Conservation (phyloP, 2,888 invertebrate species). For the Hypolimnas misippus region DNA sequence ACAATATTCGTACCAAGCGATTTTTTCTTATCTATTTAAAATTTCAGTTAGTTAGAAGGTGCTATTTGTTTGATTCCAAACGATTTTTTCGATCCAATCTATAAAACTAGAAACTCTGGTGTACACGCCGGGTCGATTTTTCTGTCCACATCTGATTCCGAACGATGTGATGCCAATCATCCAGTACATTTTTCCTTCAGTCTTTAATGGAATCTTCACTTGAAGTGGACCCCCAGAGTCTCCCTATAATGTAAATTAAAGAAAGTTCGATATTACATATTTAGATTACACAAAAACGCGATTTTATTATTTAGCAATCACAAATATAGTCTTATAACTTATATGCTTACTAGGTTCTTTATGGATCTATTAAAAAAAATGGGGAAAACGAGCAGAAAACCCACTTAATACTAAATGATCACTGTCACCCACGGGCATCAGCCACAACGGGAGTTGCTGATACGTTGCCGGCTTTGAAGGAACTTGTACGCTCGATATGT, state of each 20-base stretch:
- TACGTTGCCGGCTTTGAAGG: too few relatives aligned
- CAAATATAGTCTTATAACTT: too few relatives aligned
- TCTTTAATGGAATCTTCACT: slow-evolving; percentile 46
- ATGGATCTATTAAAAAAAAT: too few relatives aligned
- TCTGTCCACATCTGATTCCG: slow-evolving; percentile 47
- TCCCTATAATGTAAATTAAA: slow-evolving; percentile 40
- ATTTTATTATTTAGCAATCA: too few relatives aligned
- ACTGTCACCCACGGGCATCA: too few relatives aligned
- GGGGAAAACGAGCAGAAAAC: too few relatives aligned
- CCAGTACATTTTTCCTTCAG: slow-evolving; percentile 43
- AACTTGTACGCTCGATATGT: too few relatives aligned
- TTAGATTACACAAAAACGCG: background rate
- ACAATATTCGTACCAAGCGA: too few relatives aligned
- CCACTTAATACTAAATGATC: too few relatives aligned
- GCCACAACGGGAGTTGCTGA: too few relatives aligned
- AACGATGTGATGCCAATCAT: slow-evolving; percentile 51
- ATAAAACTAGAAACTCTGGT: slow-evolving; percentile 61
- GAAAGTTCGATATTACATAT: background rate
- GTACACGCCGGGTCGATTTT: slow-evolving; percentile 49
- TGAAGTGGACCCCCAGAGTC: slow-evolving; percentile 53
- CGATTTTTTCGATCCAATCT: slow-evolving; percentile 66
- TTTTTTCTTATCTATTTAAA: too few relatives aligned
- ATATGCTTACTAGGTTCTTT: too few relatives aligned
- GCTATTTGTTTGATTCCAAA: slow-evolving; percentile 51
- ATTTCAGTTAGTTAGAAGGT: background rate